These are phyloP conservation scores for Steinernema hermaphroditum DNA, from an alignment of 2,888 invertebrate genomes.

Conservation along the genomic window DNA sequence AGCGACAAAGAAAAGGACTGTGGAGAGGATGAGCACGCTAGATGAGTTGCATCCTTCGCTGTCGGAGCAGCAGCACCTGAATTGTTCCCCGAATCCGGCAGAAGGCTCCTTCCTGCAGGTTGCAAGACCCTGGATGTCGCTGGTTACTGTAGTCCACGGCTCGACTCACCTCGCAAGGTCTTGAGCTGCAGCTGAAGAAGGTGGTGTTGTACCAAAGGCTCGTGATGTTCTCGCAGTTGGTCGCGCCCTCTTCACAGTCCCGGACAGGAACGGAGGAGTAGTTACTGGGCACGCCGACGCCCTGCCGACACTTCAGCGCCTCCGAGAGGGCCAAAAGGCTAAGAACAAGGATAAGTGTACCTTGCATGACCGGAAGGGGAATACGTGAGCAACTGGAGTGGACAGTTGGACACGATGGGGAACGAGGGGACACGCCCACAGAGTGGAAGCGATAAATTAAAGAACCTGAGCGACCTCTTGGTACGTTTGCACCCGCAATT, in stretches of 20 bases:
- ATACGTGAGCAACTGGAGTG: too few species aligned
- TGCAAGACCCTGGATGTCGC: background rate
- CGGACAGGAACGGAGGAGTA: background rate
- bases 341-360: background rate
- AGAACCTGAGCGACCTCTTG: too few species aligned
- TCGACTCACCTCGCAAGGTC: background rate
- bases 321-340: background rate
- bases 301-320: background rate
- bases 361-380: too few species aligned
- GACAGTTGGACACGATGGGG: too few species aligned
- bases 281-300: background rate
- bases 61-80: background rate
- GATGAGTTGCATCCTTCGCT: background rate
- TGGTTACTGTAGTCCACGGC: background rate
- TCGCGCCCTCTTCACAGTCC: background rate
- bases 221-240: constrained; percentile 1
- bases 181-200: background rate
- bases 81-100: background rate
- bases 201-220: constrained; percentile 1
- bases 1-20: background rate
- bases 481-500: too few species aligned
- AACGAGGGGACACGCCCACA: too few species aligned
- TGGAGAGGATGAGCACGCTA: background rate
- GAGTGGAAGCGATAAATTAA: too few species aligned
- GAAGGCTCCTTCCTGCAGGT: background rate